These are phyloP conservation scores for Nebria brevicollis DNA, from an alignment of 2,888 invertebrate species.

Conservation along the genomic window DNA sequence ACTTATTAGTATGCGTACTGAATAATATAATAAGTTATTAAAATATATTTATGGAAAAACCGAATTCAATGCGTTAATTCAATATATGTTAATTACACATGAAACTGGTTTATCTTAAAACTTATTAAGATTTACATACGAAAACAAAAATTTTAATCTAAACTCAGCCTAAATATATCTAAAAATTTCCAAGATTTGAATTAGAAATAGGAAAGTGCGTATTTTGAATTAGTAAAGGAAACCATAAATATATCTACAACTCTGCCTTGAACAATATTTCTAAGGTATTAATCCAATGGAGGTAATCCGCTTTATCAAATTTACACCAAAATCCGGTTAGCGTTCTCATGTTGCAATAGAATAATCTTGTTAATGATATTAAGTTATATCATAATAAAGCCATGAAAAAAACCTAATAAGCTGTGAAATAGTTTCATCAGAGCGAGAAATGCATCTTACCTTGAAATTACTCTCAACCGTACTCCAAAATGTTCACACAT, in stretches of 20 bases:
- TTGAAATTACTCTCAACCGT: not conserved
- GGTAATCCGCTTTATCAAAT: conserved; percentile 23
- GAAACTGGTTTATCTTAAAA: too few relatives aligned
- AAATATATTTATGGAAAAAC: too few relatives aligned
- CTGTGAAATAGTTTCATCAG: not conserved
- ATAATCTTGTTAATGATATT: not conserved
- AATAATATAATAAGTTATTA: too few relatives aligned
- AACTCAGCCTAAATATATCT: too few relatives aligned
- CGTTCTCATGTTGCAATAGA: not conserved
- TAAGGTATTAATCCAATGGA: conserved; percentile 23
- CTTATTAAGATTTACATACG: too few relatives aligned
- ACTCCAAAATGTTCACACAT: not conserved
- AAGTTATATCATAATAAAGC: not conserved
- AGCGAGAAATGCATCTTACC: not conserved
- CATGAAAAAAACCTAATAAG: not conserved
- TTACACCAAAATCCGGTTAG: conserved; percentile 16
- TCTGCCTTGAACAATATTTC: not conserved
- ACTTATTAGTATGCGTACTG: too few relatives aligned
- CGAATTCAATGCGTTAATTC: not conserved
- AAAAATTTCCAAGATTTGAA: too few relatives aligned
- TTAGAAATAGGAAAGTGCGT: too few relatives aligned
- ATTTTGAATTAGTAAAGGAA: too few relatives aligned
- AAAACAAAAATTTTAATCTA: too few relatives aligned
- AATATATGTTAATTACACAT: not conserved
- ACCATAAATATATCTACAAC: too few relatives aligned